phyloP scores from a whole-genome alignment of 2,888 invertebrate species.

The Drosophila nr. perissopoda region DNA sequence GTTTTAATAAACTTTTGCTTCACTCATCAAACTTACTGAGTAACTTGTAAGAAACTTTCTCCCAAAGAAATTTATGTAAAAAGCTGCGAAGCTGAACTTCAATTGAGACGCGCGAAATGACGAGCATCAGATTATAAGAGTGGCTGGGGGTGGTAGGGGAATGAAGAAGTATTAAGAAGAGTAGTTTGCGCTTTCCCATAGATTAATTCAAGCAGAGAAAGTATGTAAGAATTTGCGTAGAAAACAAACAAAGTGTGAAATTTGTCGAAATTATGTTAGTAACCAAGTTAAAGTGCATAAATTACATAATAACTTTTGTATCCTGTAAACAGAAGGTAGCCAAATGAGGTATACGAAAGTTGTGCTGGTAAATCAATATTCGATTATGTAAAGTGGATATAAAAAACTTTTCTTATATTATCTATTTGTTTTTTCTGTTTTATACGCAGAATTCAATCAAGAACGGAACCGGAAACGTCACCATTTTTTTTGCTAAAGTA shows the following conservation, averaged over 20 bases:
- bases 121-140: slow-evolving; percentile 23
- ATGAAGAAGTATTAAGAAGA: slow-evolving; percentile 15
- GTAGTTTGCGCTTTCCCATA: slow-evolving; percentile 49
- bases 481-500: neutral
- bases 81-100: slow-evolving; percentile 56
- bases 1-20: slow-evolving; percentile 72
- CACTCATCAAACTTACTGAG: slow-evolving; percentile 74
- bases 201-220: slow-evolving; percentile 64
- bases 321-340: neutral
- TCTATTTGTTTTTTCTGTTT: neutral
- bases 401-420: neutral
- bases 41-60: slow-evolving; percentile 60
- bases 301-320: slow-evolving; percentile 21
- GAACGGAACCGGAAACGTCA: neutral
- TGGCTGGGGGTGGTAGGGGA: neutral
- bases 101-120: slow-evolving; percentile 58
- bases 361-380: neutral
- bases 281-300: slow-evolving; percentile 33
- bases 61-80: slow-evolving; percentile 71
- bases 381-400: neutral
- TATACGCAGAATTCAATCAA: neutral
- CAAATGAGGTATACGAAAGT: neutral
- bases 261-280: slow-evolving; percentile 3
- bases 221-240: slow-evolving; percentile 35
- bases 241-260: slow-evolving; percentile 37